Percentiles rank a stretch among this genome's conserved stretches.
These are phyloP conservation scores for Condylostylus longicornis DNA, from an alignment of 1,140 invertebrate genomes.

Conservation along the genomic window DNA sequence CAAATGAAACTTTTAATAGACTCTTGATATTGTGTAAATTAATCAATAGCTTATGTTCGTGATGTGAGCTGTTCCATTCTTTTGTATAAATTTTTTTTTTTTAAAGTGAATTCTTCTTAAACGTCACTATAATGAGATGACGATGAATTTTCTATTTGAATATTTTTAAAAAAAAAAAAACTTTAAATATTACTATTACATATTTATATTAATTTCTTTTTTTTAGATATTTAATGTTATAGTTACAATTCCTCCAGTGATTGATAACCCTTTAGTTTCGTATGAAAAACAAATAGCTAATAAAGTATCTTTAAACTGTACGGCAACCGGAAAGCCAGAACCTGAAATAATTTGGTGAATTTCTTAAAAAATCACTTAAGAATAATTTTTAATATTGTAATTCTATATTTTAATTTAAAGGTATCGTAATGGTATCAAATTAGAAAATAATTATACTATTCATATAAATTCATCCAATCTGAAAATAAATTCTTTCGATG, in stretches of 20 bases:
- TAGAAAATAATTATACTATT: conserved; percentile 25
- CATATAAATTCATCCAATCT: conserved; percentile 25
- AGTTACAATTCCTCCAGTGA: conserved; percentile 22
- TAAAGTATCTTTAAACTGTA: conserved; percentile 18
- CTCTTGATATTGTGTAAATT: no score
- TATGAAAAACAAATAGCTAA: conserved; percentile 19
- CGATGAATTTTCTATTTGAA: no score
- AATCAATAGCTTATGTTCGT: no score
- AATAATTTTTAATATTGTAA: not conserved
- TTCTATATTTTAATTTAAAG: not conserved
- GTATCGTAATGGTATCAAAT: conserved; percentile 22
- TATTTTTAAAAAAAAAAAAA: not conserved
- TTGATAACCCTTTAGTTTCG: conserved; percentile 15
- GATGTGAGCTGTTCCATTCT: no score
- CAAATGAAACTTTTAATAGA: no score
- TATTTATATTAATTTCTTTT: not conserved
- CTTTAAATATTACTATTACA: not conserved
- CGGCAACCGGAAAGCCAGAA: conserved; percentile 21
- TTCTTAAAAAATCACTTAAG: not conserved
- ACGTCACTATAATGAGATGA: no score
- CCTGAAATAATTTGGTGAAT: conserved; percentile 19
- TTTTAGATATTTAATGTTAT: conserved; percentile 21
- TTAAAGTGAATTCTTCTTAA: no score
- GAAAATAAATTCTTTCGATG: conserved; percentile 25
- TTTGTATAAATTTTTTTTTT: no score